Evolutionary conservation across 2,888 invertebrate species (phyloP).

Genomic region (Rhaphigaster nebulosa): DNA sequence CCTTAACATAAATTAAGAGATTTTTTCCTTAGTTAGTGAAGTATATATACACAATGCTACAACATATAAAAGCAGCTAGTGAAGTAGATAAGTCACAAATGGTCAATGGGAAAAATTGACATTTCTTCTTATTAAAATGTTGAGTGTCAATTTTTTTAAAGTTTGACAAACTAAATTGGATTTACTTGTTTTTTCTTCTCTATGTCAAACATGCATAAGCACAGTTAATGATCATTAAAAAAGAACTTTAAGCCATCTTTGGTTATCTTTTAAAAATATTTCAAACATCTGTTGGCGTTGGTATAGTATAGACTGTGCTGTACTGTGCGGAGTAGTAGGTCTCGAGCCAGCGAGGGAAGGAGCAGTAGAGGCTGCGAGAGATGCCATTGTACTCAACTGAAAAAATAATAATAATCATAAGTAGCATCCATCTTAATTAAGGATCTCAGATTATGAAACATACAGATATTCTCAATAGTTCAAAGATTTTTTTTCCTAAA

Average conservation of each 20-base stretch:
- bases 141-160: conserved; percentile 14
- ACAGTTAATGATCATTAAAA: too few relatives aligned
- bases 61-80: conserved; percentile 14
- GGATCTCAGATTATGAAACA: background rate
- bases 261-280: background rate
- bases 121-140: background rate
- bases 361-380: conserved; percentile 84
- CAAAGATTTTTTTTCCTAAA: background rate
- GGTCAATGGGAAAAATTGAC: background rate
- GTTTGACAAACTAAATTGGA: background rate
- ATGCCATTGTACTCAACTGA: conserved; percentile 91
- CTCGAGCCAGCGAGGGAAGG: conserved; percentile 89
- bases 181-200: background rate
- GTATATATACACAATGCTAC: background rate
- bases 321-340: conserved; percentile 90
- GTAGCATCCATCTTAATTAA: background rate
- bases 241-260: background rate
- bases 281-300: conserved; percentile 70
- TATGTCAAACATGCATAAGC: background rate
- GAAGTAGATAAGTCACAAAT: background rate
- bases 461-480: background rate
- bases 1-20: conserved; percentile 1
- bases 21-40: background rate
- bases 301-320: conserved; percentile 90
- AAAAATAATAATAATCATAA: conserved; percentile 65